Percentiles rank a stretch among this genome's conserved stretches.
Evolutionary conservation across 2,888 invertebrate genomes (phyloP).

Genomic region (Dasypolia templi): DNA sequence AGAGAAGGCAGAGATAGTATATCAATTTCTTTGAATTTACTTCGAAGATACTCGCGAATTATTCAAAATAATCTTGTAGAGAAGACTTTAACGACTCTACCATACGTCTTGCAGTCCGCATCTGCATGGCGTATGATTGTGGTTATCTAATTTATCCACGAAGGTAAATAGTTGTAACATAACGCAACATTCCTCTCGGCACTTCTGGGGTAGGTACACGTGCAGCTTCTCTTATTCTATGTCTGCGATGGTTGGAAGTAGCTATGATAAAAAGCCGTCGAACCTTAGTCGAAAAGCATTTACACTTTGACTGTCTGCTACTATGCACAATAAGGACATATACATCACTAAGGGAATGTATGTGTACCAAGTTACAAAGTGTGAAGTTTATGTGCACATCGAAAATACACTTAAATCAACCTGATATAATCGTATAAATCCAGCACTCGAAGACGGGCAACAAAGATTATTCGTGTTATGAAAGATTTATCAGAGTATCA

Average conservation of each 20-base stretch:
- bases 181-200: neutral
- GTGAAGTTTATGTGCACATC: neutral
- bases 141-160: neutral
- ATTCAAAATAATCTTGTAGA: neutral
- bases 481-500: slow-evolving; percentile 2
- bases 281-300: too few species aligned
- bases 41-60: too few species aligned
- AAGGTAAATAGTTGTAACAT: neutral
- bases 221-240: neutral
- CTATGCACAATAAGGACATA: too few species aligned
- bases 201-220: too few species aligned
- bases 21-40: too few species aligned
- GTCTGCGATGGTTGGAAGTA: neutral
- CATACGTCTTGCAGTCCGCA: neutral
- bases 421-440: too few species aligned
- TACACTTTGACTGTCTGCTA: too few species aligned
- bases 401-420: too few species aligned
- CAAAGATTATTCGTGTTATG: slow-evolving; percentile 1
- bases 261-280: neutral
- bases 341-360: neutral
- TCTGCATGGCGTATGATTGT: neutral
- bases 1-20: too few species aligned
- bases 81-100: neutral
- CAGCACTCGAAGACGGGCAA: neutral
- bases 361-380: neutral